phyloP scores from a whole-genome alignment of 92 coral and sea anemone species.

The Zoanthus sociatus region DNA sequence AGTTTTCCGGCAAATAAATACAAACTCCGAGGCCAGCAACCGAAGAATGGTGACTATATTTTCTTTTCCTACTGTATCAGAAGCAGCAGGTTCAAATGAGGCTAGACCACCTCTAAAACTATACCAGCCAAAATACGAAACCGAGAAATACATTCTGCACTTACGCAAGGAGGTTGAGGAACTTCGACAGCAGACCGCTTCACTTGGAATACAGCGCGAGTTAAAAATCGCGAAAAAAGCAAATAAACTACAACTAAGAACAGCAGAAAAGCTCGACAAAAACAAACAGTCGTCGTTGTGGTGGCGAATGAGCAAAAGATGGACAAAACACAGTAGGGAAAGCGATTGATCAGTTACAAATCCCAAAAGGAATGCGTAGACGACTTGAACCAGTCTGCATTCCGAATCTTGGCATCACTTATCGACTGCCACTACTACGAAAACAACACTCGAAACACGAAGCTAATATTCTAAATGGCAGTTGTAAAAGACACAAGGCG shows the following conservation, averaged over 20 bases:
- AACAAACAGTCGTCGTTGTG: constrained; percentile 27
- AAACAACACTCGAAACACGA: not conserved
- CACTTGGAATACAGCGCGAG: constrained; percentile 69
- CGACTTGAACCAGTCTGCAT: constrained; percentile 64
- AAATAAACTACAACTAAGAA: constrained; percentile 29
- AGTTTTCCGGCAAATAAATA: constrained; percentile 3
- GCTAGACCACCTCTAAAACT: constrained; percentile 28
- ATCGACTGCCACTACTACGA: constrained; percentile 72
- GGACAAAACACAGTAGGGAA: constrained; percentile 73
- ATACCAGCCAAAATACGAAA: constrained; percentile 43
- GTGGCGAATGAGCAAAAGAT: constrained; percentile 80
- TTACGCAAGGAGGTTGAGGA: constrained; percentile 69
- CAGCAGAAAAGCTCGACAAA: constrained; percentile 21
- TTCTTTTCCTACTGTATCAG: not conserved
- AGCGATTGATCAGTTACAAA: constrained; percentile 12
- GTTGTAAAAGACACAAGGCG: constrained; percentile 37
- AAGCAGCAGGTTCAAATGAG: not conserved
- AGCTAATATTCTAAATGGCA: not conserved
- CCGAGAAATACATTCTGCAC: constrained; percentile 60
- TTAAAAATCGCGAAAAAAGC: constrained; percentile 27
- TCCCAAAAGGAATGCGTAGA: constrained; percentile 58
- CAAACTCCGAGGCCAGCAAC: constrained; percentile 9
- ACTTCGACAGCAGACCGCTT: constrained; percentile 69
- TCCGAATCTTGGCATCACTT: constrained; percentile 79
- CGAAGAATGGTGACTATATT: not conserved